These are phyloP conservation scores for Slavum lentiscoides DNA, from an alignment of 2,888 invertebrate genomes.

Conservation along the genomic window DNA sequence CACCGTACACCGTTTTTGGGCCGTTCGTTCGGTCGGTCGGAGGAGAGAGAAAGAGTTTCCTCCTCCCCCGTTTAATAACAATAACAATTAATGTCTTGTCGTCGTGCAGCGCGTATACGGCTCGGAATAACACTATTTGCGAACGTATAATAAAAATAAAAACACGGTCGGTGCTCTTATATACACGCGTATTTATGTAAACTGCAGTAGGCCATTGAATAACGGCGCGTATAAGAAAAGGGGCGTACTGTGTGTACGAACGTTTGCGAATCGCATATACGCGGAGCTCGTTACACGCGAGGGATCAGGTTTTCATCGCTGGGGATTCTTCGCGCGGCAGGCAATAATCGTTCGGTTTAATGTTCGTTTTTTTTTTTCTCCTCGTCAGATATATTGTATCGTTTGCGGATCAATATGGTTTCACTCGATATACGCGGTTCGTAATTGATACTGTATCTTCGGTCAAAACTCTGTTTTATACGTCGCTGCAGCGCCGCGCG, in stretches of 20 bases:
- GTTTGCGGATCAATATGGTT: conserved; percentile 18
- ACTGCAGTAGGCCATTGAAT: not conserved
- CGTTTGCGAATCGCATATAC: conserved; percentile 7
- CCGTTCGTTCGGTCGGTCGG: no score
- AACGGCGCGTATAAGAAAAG: not conserved
- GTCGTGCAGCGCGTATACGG: not conserved
- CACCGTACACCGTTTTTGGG: no score
- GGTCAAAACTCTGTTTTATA: no score
- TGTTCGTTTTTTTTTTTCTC: no score
- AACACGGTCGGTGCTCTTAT: not conserved
- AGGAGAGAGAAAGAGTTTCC: no score
- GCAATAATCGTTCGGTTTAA: conserved; percentile 45
- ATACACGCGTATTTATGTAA: conserved; percentile 1
- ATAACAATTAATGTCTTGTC: not conserved
- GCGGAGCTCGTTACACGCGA: no score
- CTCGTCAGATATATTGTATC: not conserved
- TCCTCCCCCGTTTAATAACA: no score
- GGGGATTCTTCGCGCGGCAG: not conserved
- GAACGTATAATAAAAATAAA: not conserved
- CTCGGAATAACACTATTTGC: not conserved
- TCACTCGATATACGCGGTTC: not conserved
- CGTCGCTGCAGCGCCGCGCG: no score
- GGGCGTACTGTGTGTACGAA: not conserved
- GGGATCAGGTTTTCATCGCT: conserved; percentile 34
- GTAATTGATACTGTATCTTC: conserved; percentile 8